These are phyloP conservation scores for Embidobia sp. DNA, from an alignment of 2,888 invertebrate genomes.

Conservation along the genomic window DNA sequence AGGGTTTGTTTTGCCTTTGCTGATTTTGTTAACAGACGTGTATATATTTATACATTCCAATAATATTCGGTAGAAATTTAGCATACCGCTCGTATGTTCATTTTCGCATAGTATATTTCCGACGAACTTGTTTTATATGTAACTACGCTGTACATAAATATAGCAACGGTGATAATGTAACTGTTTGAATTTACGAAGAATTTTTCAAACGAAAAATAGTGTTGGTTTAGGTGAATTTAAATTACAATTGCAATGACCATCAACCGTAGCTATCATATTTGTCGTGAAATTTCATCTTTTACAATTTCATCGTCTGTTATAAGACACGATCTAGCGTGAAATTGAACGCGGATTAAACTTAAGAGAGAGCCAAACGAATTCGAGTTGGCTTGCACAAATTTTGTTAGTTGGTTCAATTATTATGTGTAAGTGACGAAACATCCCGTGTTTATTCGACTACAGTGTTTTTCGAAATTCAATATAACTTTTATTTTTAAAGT, in stretches of 20 bases:
- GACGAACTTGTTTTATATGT: slow-evolving; percentile 34
- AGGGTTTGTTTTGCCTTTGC: slow-evolving; percentile 4
- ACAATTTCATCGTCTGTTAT: slow-evolving; percentile 60
- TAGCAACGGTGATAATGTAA: slow-evolving; percentile 10
- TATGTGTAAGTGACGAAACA: too few species aligned
- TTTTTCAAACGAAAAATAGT: slow-evolving; percentile 12
- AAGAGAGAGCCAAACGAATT: too few species aligned
- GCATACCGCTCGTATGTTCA: too few species aligned
- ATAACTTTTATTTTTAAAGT: too few species aligned
- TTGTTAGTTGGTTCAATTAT: too few species aligned
- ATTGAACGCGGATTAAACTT: too few species aligned
- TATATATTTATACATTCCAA: slow-evolving; percentile 24
- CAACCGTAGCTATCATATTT: slow-evolving; percentile 58
- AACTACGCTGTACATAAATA: slow-evolving; percentile 43
- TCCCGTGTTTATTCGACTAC: too few species aligned
- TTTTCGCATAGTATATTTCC: slow-evolving; percentile 9
- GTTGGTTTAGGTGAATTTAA: slow-evolving; percentile 18
- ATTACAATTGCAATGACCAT: slow-evolving; percentile 35
- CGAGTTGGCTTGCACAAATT: too few species aligned
- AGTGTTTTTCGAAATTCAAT: too few species aligned
- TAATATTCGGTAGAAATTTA: not conserved
- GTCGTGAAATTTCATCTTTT: slow-evolving; percentile 45
- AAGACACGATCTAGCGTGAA: slow-evolving; percentile 51
- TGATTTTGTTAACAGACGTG: slow-evolving; percentile 13
- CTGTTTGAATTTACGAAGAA: slow-evolving; percentile 4